Evolutionary conservation across 2,888 invertebrate genomes (phyloP).

Genomic region (Norana najaformis): DNA sequence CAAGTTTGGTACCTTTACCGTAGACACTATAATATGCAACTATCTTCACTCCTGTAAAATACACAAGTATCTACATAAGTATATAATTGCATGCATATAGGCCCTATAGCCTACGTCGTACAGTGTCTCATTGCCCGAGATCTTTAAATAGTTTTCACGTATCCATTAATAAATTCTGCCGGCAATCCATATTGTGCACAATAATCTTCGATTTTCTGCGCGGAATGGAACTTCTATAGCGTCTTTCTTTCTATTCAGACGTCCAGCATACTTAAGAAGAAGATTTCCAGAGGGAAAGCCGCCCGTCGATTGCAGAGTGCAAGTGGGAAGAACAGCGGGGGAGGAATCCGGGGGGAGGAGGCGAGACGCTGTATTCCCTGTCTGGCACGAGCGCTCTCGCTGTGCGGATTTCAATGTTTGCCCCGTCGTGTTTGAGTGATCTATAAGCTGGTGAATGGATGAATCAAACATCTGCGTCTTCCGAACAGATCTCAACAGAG

Average conservation of each 20-base stretch:
- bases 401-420: not conserved
- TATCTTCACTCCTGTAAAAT: no score
- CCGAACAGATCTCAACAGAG: not conserved
- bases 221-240: not conserved
- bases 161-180: constrained; percentile 6
- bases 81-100: no score
- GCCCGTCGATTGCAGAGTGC: not conserved
- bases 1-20: no score
- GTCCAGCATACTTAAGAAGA: not conserved
- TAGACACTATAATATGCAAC: no score
- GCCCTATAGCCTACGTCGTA: not conserved
- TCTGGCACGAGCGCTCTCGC: not conserved
- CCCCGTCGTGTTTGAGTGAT: not conserved
- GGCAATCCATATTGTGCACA: not conserved
- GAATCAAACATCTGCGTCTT: not conserved
- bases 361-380: not conserved
- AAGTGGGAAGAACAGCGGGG: constrained; percentile 13
- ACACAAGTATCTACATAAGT: no score
- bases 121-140: not conserved
- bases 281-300: not conserved
- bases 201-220: not conserved
- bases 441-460: not conserved
- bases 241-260: not conserved
- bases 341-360: not conserved
- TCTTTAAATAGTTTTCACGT: not conserved